A percentile compares a stretch with the other conserved stretches of the same genome.
Evolutionary conservation across 2,797 vertebrate genomes (phyloP).

Genomic region (Falco peregrinus): DNA sequence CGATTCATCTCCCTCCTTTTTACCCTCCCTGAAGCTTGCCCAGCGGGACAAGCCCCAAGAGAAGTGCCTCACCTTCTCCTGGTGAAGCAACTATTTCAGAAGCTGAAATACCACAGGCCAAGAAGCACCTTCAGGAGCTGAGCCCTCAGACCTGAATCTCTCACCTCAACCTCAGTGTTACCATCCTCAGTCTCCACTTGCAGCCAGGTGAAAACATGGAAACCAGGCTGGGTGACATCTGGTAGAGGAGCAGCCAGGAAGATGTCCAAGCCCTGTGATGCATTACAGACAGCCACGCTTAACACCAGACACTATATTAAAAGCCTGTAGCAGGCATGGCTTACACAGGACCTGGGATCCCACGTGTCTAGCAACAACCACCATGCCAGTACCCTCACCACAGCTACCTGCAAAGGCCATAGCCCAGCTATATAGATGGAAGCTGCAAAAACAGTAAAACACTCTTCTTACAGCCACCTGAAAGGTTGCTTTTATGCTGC

Average conservation of each 20-base stretch:
- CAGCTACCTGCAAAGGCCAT: background rate
- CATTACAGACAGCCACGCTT: fast-evolving
- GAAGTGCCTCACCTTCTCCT: background rate
- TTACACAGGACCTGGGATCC: background rate
- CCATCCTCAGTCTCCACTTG: background rate
- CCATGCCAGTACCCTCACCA: background rate
- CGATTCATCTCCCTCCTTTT: background rate
- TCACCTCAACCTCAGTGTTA: background rate
- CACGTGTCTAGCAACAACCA: background rate
- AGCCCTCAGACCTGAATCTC: background rate
- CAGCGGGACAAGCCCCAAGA: background rate
- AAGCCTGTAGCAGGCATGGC: background rate
- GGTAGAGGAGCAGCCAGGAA: background rate
- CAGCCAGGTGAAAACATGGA: background rate
- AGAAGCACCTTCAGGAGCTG: background rate
- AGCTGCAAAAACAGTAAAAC: background rate
- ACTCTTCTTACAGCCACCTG: background rate
- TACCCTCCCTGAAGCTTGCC: background rate
- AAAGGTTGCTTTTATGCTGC: background rate
- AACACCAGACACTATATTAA: background rate
- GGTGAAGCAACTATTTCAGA: background rate
- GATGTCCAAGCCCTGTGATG: background rate
- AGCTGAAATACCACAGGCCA: background rate
- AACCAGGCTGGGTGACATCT: background rate
- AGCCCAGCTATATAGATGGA: background rate